phyloP scores from a whole-genome alignment of 2,797 vertebrate species.

The Microhierax caerulescens region DNA sequence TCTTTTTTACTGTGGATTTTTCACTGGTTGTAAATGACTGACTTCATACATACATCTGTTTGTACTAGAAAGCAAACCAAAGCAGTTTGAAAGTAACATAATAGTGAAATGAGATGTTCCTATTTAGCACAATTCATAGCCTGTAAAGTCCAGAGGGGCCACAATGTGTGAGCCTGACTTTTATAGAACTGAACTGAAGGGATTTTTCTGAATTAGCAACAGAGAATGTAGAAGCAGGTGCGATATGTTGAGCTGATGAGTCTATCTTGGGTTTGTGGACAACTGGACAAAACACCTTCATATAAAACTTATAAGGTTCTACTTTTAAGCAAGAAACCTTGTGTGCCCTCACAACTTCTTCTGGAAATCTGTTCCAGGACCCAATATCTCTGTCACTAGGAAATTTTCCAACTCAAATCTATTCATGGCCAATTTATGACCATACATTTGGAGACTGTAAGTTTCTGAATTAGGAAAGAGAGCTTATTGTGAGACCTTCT shows the following conservation, averaged over 20 bases:
- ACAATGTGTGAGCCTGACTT: background rate
- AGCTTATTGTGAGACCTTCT: background rate
- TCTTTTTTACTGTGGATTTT: background rate
- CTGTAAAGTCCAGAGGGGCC: background rate
- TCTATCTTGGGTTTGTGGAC: background rate
- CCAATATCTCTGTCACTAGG: background rate
- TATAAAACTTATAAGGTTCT: background rate
- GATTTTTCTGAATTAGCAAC: background rate
- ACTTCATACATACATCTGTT: background rate
- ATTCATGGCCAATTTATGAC: background rate
- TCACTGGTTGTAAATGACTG: background rate
- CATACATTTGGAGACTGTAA: background rate
- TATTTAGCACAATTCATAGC: background rate
- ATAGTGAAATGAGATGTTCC: background rate
- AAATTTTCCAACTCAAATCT: background rate
- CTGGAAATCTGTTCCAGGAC: background rate
- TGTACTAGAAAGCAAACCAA: background rate
- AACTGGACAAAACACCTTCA: background rate
- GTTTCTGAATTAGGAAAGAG: background rate
- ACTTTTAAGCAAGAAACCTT: background rate
- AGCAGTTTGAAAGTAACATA: background rate
- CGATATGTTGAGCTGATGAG: background rate
- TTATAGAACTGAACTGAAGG: background rate
- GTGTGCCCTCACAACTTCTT: background rate
- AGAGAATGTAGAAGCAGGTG: background rate